Percentiles rank a stretch among this genome's conserved stretches.
phyloP scores from a whole-genome alignment of 2,888 invertebrate species.

The Mamestra brassicae region DNA sequence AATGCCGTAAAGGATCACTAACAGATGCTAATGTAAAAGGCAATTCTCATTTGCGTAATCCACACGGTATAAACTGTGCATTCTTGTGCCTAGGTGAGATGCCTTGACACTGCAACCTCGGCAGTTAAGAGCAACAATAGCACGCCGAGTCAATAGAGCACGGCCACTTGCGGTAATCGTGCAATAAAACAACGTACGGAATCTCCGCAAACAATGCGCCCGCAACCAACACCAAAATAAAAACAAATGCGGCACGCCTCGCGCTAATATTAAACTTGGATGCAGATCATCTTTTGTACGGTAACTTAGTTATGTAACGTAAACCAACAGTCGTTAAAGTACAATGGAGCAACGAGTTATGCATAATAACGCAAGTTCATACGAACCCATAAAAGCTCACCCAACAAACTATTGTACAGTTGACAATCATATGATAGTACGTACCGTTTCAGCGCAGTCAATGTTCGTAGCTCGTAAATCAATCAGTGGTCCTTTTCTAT shows the following conservation, averaged over 20 bases:
- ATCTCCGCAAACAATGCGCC: slow-evolving; percentile 76
- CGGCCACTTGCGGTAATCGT: slow-evolving; percentile 78
- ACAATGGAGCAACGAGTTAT: slow-evolving; percentile 63
- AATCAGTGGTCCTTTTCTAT: slow-evolving; percentile 80
- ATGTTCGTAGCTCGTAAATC: slow-evolving; percentile 79
- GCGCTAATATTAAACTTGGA: slow-evolving; percentile 63
- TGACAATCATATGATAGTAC: slow-evolving; percentile 75
- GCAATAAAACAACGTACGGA: slow-evolving; percentile 78
- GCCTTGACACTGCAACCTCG: slow-evolving; percentile 86
- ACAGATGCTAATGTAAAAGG: slow-evolving; percentile 35
- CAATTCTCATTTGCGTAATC: slow-evolving; percentile 66
- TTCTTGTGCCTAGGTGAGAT: slow-evolving; percentile 71
- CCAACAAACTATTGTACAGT: slow-evolving; percentile 63
- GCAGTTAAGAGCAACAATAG: slow-evolving; percentile 78
- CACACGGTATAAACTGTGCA: slow-evolving; percentile 64
- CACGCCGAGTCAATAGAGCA: slow-evolving; percentile 82
- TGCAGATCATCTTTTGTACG: slow-evolving; percentile 63
- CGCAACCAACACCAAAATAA: slow-evolving; percentile 73
- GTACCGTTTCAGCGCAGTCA: slow-evolving; percentile 84
- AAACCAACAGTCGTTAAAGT: slow-evolving; percentile 64
- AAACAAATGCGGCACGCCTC: slow-evolving; percentile 67
- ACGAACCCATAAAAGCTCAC: slow-evolving; percentile 64
- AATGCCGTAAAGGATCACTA: slow-evolving; percentile 42
- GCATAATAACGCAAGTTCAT: slow-evolving; percentile 63
- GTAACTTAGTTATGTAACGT: slow-evolving; percentile 65